phyloP scores from a whole-genome alignment of 2,797 vertebrate species.

The Mormyrops attenuatus region DNA sequence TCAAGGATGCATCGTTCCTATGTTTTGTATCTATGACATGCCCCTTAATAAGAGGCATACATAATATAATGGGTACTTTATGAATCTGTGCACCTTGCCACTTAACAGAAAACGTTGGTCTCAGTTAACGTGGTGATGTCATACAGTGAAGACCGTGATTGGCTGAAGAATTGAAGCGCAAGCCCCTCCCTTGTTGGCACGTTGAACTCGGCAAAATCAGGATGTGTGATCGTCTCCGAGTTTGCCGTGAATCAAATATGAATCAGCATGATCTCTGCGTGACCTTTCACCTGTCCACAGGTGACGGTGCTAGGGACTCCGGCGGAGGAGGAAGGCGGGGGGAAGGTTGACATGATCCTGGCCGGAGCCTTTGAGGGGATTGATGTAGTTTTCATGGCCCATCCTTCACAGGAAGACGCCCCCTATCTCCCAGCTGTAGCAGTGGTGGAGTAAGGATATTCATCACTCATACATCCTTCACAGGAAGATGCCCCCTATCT shows the following conservation, averaged over 20 bases:
- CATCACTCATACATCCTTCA: background rate
- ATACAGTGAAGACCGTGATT: background rate
- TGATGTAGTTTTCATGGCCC: conserved; percentile 86
- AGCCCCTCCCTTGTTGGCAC: background rate
- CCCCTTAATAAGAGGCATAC: background rate
- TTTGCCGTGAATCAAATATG: background rate
- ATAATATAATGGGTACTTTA: background rate
- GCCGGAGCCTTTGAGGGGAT: conserved; percentile 75
- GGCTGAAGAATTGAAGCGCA: background rate
- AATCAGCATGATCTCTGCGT: background rate
- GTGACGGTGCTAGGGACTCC: conserved; percentile 81
- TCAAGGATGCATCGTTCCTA: background rate
- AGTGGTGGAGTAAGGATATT: conserved; percentile 63
- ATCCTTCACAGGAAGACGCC: conserved; percentile 75
- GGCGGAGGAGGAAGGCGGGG: conserved; percentile 78
- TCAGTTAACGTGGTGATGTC: background rate
- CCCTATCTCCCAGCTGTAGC: conserved; percentile 67
- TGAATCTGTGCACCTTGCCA: background rate
- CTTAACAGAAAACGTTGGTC: background rate
- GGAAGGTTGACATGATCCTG: conserved; percentile 76
- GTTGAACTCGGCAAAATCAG: background rate
- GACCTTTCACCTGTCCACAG: conserved; percentile 41
- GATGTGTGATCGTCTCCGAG: background rate
- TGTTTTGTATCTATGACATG: background rate
- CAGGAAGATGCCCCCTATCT: no score